These are phyloP conservation scores for Lepisosteus oculatus DNA, from an alignment of 2,113 vertebrate genomes.

Conservation along the genomic window DNA sequence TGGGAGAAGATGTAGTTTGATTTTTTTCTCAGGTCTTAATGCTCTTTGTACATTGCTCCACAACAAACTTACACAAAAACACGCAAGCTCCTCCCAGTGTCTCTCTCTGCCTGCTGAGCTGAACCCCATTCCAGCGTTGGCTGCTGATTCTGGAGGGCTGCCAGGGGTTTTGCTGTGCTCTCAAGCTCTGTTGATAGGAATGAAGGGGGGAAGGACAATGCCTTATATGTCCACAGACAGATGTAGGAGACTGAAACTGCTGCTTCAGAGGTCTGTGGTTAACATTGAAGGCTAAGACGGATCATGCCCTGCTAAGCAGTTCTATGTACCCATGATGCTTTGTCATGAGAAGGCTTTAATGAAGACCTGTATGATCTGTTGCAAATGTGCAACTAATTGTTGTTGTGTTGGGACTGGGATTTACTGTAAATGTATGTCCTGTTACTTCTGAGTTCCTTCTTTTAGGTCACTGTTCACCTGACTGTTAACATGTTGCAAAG, in stretches of 20 bases:
- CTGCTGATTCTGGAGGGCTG: constrained; percentile 17
- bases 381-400: no score
- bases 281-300: constrained; percentile 30
- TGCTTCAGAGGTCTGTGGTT: constrained; percentile 32
- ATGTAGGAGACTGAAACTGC: constrained; percentile 17
- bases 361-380: no score
- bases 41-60: background rate
- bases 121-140: constrained; percentile 3
- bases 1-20: background rate
- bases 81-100: background rate
- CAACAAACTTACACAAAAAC: no score
- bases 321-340: constrained; percentile 22
- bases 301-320: constrained; percentile 19
- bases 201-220: constrained; percentile 32
- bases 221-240: constrained; percentile 32
- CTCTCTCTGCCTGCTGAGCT: constrained; percentile 16
- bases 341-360: background rate
- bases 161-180: constrained; percentile 23
- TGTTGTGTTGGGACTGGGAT: no score
- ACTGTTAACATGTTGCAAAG: no score
- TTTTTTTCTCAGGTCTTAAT: background rate
- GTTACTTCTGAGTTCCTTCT: no score
- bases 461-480: no score
- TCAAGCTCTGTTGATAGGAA: constrained; percentile 18
- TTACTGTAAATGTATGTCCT: no score